These are phyloP conservation scores for Tupiocoris notatus DNA, from an alignment of 2,888 invertebrate genomes.

Conservation along the genomic window DNA sequence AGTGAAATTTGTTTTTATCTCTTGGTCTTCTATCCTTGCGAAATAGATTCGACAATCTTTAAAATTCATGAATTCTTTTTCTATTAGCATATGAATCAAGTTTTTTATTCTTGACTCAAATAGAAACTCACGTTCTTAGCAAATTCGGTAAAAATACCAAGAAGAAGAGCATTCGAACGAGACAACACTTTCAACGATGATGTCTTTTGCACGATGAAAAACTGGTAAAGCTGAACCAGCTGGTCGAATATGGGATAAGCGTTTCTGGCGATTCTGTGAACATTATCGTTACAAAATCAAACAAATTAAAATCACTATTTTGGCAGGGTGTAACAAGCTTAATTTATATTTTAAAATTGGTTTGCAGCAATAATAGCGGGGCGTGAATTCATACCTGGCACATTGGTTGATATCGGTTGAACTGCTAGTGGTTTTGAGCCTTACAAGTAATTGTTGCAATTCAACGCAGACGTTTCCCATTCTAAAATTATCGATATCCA, in stretches of 20 bases:
- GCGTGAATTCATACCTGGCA: too few species aligned
- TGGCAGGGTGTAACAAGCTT: too few species aligned
- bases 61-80: too few species aligned
- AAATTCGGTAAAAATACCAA: slow-evolving; percentile 82
- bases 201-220: slow-evolving; percentile 74
- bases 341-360: too few species aligned
- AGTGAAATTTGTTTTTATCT: too few species aligned
- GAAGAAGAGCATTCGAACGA: slow-evolving; percentile 78
- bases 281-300: too few species aligned
- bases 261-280: slow-evolving; percentile 56
- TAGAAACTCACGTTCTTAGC: slow-evolving; percentile 62
- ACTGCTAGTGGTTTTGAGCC: slow-evolving; percentile 4
- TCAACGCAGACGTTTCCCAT: slow-evolving; percentile 54
- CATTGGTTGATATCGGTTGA: slow-evolving; percentile 12
- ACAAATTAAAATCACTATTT: too few species aligned
- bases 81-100: too few species aligned
- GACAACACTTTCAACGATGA: slow-evolving; percentile 74
- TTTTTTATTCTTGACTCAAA: background rate
- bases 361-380: too few species aligned
- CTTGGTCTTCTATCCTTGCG: too few species aligned
- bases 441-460: slow-evolving; percentile 12
- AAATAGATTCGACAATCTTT: too few species aligned
- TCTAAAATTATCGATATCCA: slow-evolving; percentile 63
- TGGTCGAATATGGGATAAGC: slow-evolving; percentile 74
- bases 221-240: slow-evolving; percentile 71